Conservation (phyloP, 2,113 vertebrate genomes). For the Phyllostomus discolor region DNA sequence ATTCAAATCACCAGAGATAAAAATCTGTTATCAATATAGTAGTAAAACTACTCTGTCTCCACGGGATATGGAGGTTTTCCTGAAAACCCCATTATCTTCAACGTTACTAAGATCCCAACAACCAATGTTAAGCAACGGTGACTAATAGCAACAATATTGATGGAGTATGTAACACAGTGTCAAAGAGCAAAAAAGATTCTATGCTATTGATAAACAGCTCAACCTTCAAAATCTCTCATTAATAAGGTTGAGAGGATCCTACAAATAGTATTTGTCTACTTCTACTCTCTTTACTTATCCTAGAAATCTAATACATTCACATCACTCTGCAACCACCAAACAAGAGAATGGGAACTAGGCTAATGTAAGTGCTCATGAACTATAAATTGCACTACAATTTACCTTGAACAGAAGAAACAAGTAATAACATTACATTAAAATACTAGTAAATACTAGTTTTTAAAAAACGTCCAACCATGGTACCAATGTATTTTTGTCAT, state of each 20-base stretch:
- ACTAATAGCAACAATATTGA: background rate
- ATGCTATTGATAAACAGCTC: background rate
- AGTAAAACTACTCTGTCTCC: background rate
- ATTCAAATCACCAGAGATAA: background rate
- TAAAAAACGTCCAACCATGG: background rate
- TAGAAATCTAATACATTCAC: slow-evolving; percentile 32
- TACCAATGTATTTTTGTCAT: slow-evolving; percentile 30
- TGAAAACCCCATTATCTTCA: background rate
- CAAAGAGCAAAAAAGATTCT: slow-evolving; percentile 8
- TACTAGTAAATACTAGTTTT: background rate
- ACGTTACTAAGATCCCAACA: background rate
- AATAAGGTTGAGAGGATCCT: background rate
- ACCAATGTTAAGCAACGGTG: background rate
- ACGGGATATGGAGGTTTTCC: background rate
- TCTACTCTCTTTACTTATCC: slow-evolving; percentile 17
- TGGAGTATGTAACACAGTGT: background rate
- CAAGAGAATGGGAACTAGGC: background rate
- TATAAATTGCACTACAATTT: slow-evolving; percentile 1
- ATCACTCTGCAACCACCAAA: slow-evolving; percentile 12
- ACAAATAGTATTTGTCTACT: background rate
- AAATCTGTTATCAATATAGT: background rate
- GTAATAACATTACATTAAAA: background rate
- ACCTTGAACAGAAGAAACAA: background rate
- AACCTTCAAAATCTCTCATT: background rate
- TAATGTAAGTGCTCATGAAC: slow-evolving; percentile 26